Percentiles rank a stretch among this genome's conserved stretches.
Evolutionary conservation across 2,888 invertebrate species (phyloP).

Genomic region (Calameuta filiformis): DNA sequence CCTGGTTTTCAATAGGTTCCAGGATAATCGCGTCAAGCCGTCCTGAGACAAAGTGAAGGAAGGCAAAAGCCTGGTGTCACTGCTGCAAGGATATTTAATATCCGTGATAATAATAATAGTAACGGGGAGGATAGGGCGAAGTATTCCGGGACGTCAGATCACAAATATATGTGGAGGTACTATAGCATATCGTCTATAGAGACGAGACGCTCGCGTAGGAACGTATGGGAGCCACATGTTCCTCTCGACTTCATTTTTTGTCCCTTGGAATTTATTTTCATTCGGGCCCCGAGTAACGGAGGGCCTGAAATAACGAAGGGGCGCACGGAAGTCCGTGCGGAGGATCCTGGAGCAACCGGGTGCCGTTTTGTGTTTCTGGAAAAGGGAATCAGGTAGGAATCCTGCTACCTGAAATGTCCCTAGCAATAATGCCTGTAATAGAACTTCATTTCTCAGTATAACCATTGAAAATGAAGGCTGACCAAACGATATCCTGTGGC

Average conservation of each 20-base stretch:
- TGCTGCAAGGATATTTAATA: not conserved
- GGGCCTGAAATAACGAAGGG: not conserved
- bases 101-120: not conserved
- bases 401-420: not conserved
- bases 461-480: not conserved
- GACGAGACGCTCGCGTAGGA: not conserved
- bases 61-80: not conserved
- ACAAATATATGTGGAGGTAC: not conserved
- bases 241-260: not conserved
- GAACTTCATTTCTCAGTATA: not conserved
- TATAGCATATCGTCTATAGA: not conserved
- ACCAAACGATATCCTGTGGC: not conserved
- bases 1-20: constrained; percentile 44
- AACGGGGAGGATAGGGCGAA: not conserved
- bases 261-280: not conserved
- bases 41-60: not conserved
- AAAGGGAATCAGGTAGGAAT: not conserved
- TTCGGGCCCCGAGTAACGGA: not conserved
- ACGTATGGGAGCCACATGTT: not conserved
- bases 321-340: not conserved
- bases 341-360: not conserved
- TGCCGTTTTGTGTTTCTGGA: not conserved
- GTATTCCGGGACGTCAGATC: not conserved
- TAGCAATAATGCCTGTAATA: not conserved
- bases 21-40: not conserved